Evolutionary conservation across 2,888 invertebrate genomes (phyloP).

Genomic region (Drosophila picticornis): DNA sequence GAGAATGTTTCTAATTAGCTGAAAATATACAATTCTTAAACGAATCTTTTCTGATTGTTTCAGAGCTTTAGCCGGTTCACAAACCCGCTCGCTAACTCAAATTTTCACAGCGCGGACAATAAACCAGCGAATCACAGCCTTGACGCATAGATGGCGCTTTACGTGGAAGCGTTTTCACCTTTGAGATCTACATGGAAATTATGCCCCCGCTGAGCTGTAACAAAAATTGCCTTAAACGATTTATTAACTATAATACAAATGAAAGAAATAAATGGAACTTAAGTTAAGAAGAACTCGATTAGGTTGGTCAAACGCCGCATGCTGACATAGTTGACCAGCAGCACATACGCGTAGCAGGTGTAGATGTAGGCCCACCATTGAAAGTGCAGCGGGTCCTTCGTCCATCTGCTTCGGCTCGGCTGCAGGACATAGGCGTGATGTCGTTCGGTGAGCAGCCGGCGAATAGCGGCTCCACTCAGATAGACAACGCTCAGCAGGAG

Average conservation of each 20-base stretch:
- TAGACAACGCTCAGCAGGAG: constrained; percentile 84
- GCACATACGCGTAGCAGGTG: constrained; percentile 80
- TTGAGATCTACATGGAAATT: not conserved
- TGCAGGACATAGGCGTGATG: constrained; percentile 77
- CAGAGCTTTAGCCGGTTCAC: constrained; percentile 29
- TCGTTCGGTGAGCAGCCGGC: constrained; percentile 79
- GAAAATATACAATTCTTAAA: not conserved
- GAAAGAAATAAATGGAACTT: constrained; percentile 15
- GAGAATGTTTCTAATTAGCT: not conserved
- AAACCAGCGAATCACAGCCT: not conserved
- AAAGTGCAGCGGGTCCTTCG: constrained; percentile 80
- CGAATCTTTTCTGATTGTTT: not conserved
- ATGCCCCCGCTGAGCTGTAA: not conserved
- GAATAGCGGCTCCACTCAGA: constrained; percentile 82
- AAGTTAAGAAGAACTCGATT: constrained; percentile 79
- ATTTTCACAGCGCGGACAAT: constrained; percentile 5
- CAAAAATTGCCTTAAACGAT: not conserved
- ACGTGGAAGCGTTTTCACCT: not conserved
- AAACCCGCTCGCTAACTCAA: not conserved
- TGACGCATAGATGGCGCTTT: constrained; percentile 42
- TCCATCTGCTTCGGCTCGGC: constrained; percentile 62
- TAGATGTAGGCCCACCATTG: constrained; percentile 85
- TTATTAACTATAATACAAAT: constrained; percentile 2
- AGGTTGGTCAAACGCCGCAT: constrained; percentile 77
- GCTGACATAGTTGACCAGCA: constrained; percentile 82